Base-by-base conservation (phyloP, 2,888 invertebrate genomes). In the Malacosoma neustria region DNA sequence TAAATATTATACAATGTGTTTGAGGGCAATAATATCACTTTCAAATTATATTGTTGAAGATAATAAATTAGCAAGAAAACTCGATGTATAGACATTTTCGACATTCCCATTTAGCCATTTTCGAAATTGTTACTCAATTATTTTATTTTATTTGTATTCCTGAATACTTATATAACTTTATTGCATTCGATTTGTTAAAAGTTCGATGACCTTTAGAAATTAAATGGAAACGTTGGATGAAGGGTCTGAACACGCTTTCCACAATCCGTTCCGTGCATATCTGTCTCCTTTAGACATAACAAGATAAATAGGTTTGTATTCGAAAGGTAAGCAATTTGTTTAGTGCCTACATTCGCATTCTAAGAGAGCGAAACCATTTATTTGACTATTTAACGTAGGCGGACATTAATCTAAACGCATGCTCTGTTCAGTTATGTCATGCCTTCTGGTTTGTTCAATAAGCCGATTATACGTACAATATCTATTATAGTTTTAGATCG, bases 241-340 rank as follows among this genome's bases (percentile, higher is more conserved):
- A 22, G 22, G 22, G 22, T 9, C 9, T 22, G 22, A 7, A 22
- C 22, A 9, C 22, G 22, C 63, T 62, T 64, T 70, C 63, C 49
- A 57, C 54, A 45, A 39, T 48, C 43, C 46, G 45, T 52, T 58
- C 52, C 46, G 49, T 49, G 43, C 50, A 57, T 58, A 60, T 59
- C 65, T 62, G 66, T 70, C 64, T 59, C 55, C 51, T 41, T 34
- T 47, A 53, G 54, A 58, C 62, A 57, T 58, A 61, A 63, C 62
- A 62, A 69, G 70, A 72, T 65, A 69, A 72, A 76, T 72, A 51
- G 63, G 55, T 45, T 60, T 54, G 54, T 56, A 62, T 70, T 75
- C 61, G 71, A 69, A 74, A 73, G 71, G 73, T 61, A 65, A 69
- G 67, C 68, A 72, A 75, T 74, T 75, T 75, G 73, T 71, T 56